Evolutionary conservation across 2,888 invertebrate genomes (phyloP).

Genomic region (Dryobotodes eremita): DNA sequence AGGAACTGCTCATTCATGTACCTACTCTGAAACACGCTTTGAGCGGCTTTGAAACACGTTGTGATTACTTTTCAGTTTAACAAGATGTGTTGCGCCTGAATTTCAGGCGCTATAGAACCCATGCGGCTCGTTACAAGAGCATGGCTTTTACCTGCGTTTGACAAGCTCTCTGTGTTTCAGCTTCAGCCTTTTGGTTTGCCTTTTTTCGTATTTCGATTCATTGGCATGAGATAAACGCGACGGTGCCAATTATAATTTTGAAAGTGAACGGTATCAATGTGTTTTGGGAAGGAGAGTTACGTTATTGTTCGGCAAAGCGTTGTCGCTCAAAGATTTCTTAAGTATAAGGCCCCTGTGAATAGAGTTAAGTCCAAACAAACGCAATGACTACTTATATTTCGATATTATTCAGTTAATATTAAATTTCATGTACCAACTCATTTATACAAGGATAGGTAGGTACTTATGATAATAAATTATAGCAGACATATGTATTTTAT

Average conservation of each 20-base stretch:
- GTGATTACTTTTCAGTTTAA: constrained; percentile 1
- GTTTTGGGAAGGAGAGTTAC: neutral
- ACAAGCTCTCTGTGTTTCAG: neutral
- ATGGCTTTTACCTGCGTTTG: neutral
- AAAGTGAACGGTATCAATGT: neutral
- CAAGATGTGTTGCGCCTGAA: too few species aligned
- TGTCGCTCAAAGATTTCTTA: neutral
- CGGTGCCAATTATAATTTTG: neutral
- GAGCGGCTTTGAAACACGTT: constrained; percentile 4
- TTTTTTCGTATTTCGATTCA: neutral
- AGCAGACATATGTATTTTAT: constrained; percentile 35
- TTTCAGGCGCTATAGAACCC: neutral
- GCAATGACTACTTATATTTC: too few species aligned
- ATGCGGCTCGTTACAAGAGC: neutral
- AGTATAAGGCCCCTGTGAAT: too few species aligned
- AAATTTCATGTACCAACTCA: constrained; percentile 1
- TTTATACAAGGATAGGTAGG: constrained; percentile 16
- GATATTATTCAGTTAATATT: neutral
- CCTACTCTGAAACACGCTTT: neutral
- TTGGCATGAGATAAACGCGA: neutral
- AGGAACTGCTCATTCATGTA: neutral
- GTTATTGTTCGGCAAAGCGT: neutral
- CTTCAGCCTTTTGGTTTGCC: neutral
- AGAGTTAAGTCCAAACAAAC: neutral
- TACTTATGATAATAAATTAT: constrained; percentile 41